Conservation (phyloP, 1,140 invertebrate genomes). For the Cotesia chilonis region DNA sequence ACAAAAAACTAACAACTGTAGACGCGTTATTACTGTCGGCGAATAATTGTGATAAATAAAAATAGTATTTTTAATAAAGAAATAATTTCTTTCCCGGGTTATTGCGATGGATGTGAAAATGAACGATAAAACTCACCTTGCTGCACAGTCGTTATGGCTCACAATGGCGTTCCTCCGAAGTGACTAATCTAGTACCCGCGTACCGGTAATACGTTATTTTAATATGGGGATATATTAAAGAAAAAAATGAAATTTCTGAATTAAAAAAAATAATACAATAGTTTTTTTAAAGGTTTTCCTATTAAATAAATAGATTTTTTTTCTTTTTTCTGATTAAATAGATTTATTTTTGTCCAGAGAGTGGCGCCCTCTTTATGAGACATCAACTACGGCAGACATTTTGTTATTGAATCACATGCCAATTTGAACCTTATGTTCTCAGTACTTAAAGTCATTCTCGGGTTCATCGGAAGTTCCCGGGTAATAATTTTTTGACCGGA, state of each 20-base stretch:
- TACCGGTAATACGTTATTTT: constrained; percentile 43
- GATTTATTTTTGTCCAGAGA: no score
- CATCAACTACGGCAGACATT: no score
- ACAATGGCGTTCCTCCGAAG: constrained; percentile 78
- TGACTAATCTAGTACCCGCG: constrained; percentile 53
- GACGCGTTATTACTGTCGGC: background rate
- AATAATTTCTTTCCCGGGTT: constrained; percentile 68
- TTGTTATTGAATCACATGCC: no score
- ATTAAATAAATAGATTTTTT: constrained; percentile 35
- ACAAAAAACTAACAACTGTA: constrained; percentile 54
- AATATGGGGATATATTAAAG: background rate
- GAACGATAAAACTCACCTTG: constrained; percentile 71
- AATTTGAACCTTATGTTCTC: no score
- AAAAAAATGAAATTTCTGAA: no score
- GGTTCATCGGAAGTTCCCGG: no score
- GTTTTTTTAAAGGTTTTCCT: constrained; percentile 25
- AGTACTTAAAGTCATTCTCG: no score
- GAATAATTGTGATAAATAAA: constrained; percentile 44
- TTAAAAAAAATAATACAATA: constrained; percentile 36
- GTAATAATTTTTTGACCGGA: no score
- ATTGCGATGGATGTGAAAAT: constrained; percentile 73
- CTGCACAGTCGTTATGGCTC: constrained; percentile 77
- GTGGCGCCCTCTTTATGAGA: no score
- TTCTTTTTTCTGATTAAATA: no score
- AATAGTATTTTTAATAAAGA: constrained; percentile 55